Conservation (phyloP, 2,888 invertebrate genomes). For the Clunio marinus region DNA sequence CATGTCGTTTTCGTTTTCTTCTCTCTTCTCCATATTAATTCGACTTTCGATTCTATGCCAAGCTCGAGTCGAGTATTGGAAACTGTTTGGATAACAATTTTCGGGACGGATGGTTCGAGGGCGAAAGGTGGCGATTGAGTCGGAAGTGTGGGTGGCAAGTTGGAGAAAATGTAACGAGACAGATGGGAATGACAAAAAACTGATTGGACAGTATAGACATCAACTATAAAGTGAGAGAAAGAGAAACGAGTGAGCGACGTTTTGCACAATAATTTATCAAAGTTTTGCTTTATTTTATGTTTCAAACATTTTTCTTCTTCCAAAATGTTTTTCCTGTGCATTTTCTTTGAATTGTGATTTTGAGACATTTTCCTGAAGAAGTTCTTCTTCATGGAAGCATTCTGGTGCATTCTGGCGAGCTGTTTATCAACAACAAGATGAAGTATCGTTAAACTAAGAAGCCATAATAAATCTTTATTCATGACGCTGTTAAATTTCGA, state of each 20-base stretch:
- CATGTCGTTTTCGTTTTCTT: background rate
- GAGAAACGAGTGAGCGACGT: conserved; percentile 16
- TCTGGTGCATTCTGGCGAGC: conserved; percentile 12
- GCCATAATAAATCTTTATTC: conserved; percentile 35
- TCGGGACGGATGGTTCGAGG: background rate
- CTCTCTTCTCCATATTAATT: background rate
- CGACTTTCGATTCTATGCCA: conserved; percentile 14
- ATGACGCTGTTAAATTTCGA: background rate
- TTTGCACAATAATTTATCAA: conserved; percentile 39
- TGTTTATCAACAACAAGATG: conserved; percentile 27
- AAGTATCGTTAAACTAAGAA: background rate
- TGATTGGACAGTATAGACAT: conserved; percentile 39
- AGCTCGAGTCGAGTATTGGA: background rate
- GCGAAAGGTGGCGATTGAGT: background rate
- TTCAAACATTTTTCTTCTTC: conserved; percentile 15
- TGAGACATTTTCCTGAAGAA: background rate
- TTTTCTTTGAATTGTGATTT: background rate
- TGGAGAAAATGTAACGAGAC: conserved; percentile 31
- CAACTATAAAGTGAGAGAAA: conserved; percentile 4
- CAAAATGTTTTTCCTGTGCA: conserved; percentile 24
- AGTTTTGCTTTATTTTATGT: conserved; percentile 28
- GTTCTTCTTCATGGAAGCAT: too few relatives aligned
- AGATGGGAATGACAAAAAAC: conserved; percentile 39
- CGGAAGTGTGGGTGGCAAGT: background rate
- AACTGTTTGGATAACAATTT: conserved; percentile 24